Evolutionary conservation across 1,140 invertebrate species (phyloP).

Genomic region (Gonatopus flavifemur): DNA sequence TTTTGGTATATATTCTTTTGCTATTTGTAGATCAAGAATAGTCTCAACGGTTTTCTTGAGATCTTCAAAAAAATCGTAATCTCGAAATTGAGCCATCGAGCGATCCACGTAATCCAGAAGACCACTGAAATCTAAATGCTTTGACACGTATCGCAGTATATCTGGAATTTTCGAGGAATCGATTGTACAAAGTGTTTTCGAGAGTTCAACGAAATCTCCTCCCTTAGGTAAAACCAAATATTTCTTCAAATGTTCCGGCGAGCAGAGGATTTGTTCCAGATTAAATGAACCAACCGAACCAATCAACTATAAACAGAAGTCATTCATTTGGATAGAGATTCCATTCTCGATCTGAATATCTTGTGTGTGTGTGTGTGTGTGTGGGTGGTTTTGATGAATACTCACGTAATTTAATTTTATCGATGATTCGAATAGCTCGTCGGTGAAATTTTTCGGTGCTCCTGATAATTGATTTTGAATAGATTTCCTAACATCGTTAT

Average conservation of each 20-base stretch:
- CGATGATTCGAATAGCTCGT: constrained; percentile 55
- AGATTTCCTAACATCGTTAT: constrained; percentile 51
- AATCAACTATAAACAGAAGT: constrained; percentile 36
- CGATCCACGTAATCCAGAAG: constrained; percentile 42
- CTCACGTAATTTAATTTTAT: constrained; percentile 61
- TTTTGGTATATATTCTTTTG: constrained; percentile 56
- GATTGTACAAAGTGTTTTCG: constrained; percentile 41
- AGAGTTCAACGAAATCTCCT: constrained; percentile 35
- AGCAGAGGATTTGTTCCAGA: constrained; percentile 43
- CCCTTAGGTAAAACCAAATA: constrained; percentile 39
- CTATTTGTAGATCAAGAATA: constrained; percentile 51
- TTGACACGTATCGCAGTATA: constrained; percentile 42
- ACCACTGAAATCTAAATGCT: constrained; percentile 45
- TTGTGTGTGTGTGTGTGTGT: too few species aligned
- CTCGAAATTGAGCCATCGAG: constrained; percentile 44
- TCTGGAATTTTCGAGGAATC: constrained; percentile 40
- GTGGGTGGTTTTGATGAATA: too few species aligned
- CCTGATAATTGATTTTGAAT: constrained; percentile 46
- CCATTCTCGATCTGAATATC: background rate
- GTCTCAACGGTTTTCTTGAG: constrained; percentile 42
- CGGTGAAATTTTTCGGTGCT: constrained; percentile 43
- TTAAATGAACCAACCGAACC: constrained; percentile 46
- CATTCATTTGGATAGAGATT: background rate
- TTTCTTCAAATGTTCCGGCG: constrained; percentile 41
- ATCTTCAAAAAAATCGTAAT: constrained; percentile 47